Evolutionary conservation across 2,888 invertebrate species (phyloP).

Genomic region (Gymnoscelis rufifasciata): DNA sequence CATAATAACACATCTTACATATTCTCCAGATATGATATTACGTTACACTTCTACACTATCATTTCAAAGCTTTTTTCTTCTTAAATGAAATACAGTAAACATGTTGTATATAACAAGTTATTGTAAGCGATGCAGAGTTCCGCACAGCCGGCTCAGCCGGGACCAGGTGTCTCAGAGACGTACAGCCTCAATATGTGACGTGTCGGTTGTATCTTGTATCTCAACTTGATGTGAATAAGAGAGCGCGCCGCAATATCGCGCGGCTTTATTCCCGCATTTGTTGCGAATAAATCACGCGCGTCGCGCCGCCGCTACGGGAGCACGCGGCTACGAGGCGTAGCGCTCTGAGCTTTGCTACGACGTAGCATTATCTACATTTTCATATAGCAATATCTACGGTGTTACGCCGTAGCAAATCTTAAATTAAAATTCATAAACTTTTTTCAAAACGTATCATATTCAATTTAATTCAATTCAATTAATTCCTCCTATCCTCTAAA

Average conservation of each 20-base stretch:
- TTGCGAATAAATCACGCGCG: constrained; percentile 67
- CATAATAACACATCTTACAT: too few species aligned
- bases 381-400: not conserved
- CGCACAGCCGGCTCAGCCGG: too few species aligned
- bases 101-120: too few species aligned
- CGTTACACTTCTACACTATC: too few species aligned
- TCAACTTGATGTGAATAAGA: constrained; percentile 25
- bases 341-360: not conserved
- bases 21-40: too few species aligned
- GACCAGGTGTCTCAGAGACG: not conserved
- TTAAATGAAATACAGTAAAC: too few species aligned
- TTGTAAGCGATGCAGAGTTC: not conserved
- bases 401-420: not conserved
- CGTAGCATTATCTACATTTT: not conserved
- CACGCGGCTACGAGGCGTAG: not conserved
- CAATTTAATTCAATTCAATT: too few species aligned
- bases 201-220: constrained; percentile 22
- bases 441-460: too few species aligned
- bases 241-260: constrained; percentile 35
- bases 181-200: constrained; percentile 22
- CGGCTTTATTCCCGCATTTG: constrained; percentile 69
- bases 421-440: too few species aligned
- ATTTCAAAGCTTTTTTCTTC: too few species aligned
- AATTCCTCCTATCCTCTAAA: too few species aligned
- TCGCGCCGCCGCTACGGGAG: constrained; percentile 31